phyloP scores from a whole-genome alignment of 2,888 invertebrate species.

The Cephus spinipes region DNA sequence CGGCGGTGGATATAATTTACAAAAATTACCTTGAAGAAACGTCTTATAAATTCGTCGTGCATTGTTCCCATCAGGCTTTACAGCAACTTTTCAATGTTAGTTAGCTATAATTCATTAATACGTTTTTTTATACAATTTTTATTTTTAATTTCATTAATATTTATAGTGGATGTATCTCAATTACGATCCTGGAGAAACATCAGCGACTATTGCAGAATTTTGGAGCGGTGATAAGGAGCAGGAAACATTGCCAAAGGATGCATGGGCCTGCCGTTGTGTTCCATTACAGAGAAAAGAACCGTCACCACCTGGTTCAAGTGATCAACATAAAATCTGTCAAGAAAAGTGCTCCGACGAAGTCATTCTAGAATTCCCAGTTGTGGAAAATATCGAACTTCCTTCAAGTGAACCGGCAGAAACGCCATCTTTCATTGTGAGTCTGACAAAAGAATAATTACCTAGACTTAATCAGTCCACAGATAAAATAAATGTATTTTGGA shows the following conservation, averaged over 20 bases:
- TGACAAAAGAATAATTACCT: not conserved
- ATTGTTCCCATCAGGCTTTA: not conserved
- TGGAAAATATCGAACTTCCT: not conserved
- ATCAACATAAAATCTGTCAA: not conserved
- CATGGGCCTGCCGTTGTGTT: not conserved
- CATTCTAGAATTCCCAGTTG: not conserved
- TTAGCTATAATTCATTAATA: not conserved
- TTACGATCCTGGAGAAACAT: conserved; percentile 18
- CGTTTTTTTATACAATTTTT: not conserved
- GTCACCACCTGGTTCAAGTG: not conserved
- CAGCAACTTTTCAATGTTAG: not conserved
- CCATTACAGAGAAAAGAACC: not conserved
- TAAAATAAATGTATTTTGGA: too few species aligned
- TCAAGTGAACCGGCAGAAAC: not conserved
- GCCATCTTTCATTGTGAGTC: not conserved
- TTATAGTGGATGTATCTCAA: conserved; percentile 14
- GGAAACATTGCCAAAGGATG: not conserved
- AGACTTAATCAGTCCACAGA: not conserved
- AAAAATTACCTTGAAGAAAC: conserved; percentile 3
- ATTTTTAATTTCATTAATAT: not conserved
- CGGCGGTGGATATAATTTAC: conserved; percentile 14
- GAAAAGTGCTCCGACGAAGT: not conserved
- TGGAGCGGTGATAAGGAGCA: not conserved
- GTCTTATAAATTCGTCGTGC: not conserved
- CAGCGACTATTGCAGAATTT: conserved; percentile 7